Percentiles rank a stretch among this genome's conserved stretches.
These are phyloP conservation scores for Tetranychus cinnabarinus DNA, from an alignment of 1,140 invertebrate species.

Conservation along the genomic window DNA sequence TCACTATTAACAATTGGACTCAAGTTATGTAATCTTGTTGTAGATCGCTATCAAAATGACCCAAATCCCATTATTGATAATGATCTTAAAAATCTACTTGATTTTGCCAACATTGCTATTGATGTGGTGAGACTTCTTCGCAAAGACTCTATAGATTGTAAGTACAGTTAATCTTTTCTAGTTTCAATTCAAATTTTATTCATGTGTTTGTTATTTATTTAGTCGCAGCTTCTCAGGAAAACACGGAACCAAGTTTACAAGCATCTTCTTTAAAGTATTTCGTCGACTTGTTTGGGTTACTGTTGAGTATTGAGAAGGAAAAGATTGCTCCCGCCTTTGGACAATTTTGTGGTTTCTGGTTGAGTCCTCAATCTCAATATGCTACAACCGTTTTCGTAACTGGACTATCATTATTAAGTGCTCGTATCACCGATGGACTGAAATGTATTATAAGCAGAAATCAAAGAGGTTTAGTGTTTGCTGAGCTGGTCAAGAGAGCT, in stretches of 20 bases:
- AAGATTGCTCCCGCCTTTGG: background rate
- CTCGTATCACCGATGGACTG: background rate
- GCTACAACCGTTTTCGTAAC: background rate
- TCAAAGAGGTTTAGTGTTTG: background rate
- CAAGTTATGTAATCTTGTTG: background rate
- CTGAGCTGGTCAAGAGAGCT: background rate
- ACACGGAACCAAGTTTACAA: background rate
- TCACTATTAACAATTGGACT: background rate
- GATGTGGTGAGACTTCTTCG: background rate
- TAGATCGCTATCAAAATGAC: background rate
- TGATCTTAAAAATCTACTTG: background rate
- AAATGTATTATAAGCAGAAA: background rate
- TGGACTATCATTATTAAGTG: background rate
- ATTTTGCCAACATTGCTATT: background rate
- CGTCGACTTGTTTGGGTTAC: background rate
- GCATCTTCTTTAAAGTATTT: background rate
- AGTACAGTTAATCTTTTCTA: background rate
- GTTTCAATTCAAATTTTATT: background rate
- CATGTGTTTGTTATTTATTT: background rate
- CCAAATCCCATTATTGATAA: background rate
- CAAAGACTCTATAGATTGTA: background rate
- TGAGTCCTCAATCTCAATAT: background rate
- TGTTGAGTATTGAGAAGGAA: background rate
- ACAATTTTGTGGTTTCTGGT: constrained; percentile 1
- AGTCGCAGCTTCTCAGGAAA: background rate